Conservation (phyloP, 1,140 invertebrate genomes). For the Aporrectodea caliginosa region DNA sequence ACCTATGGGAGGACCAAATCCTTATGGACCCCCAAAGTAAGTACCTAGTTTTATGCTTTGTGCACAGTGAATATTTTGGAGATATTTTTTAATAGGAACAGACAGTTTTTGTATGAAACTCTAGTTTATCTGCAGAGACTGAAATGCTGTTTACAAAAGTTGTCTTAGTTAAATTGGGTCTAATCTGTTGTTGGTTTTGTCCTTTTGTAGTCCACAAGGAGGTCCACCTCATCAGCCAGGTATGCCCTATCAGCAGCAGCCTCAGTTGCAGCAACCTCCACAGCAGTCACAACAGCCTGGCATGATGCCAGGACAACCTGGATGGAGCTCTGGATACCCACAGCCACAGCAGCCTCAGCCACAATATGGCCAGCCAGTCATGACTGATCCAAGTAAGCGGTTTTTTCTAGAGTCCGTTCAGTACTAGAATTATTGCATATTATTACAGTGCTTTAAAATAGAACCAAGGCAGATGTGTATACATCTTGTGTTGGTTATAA, state of each 20-base stretch:
- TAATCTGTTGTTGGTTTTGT: neutral
- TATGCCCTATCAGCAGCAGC: neutral
- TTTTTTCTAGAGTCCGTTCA: constrained; percentile 23
- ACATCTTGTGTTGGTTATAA: too few species aligned
- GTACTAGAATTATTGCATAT: constrained; percentile 49
- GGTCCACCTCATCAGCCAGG: neutral
- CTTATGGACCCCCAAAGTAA: neutral
- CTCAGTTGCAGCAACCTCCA: neutral
- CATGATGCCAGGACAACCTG: neutral
- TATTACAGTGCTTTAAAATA: too few species aligned
- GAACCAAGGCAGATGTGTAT: too few species aligned
- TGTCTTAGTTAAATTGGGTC: neutral
- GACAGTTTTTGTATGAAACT: neutral
- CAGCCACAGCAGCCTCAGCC: constrained; percentile 15
- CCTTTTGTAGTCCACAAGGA: neutral
- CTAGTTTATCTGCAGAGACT: neutral
- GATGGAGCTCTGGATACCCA: constrained; percentile 12
- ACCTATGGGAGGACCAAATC: constrained; percentile 2
- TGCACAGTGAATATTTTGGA: neutral
- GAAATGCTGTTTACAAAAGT: neutral
- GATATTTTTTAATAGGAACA: neutral
- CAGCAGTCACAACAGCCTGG: constrained; percentile 25
- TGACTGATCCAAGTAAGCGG: neutral
- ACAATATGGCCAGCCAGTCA: constrained; percentile 2
- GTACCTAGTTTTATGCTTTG: too few species aligned